phyloP scores from a whole-genome alignment of 2,113 vertebrate genomes.

The Sander vitreus region DNA sequence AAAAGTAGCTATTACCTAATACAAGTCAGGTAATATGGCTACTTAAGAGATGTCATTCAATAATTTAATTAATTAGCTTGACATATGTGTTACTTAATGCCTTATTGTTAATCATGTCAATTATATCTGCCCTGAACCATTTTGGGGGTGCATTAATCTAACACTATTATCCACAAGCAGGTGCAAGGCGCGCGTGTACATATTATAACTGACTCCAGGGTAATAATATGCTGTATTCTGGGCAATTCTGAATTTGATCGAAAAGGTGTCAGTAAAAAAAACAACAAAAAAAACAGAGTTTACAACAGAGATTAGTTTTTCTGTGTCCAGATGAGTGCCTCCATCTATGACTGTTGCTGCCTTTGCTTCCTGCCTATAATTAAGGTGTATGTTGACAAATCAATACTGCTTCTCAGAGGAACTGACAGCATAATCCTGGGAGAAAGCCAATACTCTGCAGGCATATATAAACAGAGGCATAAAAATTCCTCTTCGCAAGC shows the following conservation, averaged over 20 bases:
- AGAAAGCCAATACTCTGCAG: background rate
- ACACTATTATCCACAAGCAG: background rate
- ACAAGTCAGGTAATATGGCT: background rate
- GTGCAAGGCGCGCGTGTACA: background rate
- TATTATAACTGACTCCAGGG: background rate
- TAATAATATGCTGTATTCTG: background rate
- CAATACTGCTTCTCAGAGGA: conserved; percentile 40
- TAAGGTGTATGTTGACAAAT: conserved; percentile 33
- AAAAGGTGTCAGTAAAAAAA: background rate
- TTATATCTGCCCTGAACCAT: background rate
- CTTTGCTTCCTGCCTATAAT: conserved; percentile 23
- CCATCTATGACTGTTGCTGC: background rate
- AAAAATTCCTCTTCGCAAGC: background rate
- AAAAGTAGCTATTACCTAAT: background rate
- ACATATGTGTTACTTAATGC: background rate
- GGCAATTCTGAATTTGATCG: background rate
- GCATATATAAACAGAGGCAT: background rate
- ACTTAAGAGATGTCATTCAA: background rate
- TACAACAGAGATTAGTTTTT: conserved; percentile 12
- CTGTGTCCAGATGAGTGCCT: background rate
- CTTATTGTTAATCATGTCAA: background rate
- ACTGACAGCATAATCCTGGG: conserved; percentile 2
- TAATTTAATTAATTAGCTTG: background rate
- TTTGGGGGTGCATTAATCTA: background rate
- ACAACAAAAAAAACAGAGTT: background rate